phyloP scores from a whole-genome alignment of 30 jellyfish, hydroid and myxozoan genomes.

The Aurelia aurita complex sp. Pacific region DNA sequence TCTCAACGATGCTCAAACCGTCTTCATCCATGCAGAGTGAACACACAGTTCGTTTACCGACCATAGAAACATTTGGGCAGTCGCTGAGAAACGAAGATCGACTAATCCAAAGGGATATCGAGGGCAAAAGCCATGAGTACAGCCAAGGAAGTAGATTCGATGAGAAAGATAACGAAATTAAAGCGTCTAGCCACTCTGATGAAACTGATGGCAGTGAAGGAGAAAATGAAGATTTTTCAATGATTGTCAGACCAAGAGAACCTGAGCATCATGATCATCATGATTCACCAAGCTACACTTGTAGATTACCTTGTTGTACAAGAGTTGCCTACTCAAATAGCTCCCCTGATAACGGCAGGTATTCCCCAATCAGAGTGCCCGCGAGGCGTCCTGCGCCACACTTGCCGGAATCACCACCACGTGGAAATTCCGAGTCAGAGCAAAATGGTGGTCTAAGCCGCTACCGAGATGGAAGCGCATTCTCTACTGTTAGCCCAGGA shows the following conservation, averaged over 20 bases:
- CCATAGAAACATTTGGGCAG: conserved; percentile 13
- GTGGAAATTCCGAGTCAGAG: conserved; percentile 22
- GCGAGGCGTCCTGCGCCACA: conserved; percentile 55
- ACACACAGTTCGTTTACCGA: not conserved
- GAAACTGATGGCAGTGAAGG: conserved; percentile 59
- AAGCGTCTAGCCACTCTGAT: not conserved
- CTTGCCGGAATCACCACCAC: conserved; percentile 25
- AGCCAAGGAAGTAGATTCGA: no score
- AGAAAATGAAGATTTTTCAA: conserved; percentile 51
- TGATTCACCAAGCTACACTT: conserved; percentile 33
- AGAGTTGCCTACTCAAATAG: conserved; percentile 17
- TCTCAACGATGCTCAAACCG: conserved; percentile 35
- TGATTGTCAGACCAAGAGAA: conserved; percentile 57
- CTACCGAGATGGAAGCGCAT: conserved; percentile 55
- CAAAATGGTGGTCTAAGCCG: conserved; percentile 31
- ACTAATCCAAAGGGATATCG: not conserved
- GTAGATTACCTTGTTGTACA: conserved; percentile 70
- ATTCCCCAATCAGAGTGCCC: conserved; percentile 62
- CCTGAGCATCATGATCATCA: conserved; percentile 31
- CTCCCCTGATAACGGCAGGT: conserved; percentile 29
- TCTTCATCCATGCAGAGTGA: conserved; percentile 12
- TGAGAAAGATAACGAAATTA: not conserved
- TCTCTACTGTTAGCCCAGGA: conserved; percentile 61
- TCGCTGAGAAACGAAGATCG: not conserved
- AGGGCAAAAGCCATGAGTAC: not conserved